These are phyloP conservation scores for Gymnoscopelus microlampas DNA, from an alignment of 2,797 vertebrate species.

Conservation along the genomic window DNA sequence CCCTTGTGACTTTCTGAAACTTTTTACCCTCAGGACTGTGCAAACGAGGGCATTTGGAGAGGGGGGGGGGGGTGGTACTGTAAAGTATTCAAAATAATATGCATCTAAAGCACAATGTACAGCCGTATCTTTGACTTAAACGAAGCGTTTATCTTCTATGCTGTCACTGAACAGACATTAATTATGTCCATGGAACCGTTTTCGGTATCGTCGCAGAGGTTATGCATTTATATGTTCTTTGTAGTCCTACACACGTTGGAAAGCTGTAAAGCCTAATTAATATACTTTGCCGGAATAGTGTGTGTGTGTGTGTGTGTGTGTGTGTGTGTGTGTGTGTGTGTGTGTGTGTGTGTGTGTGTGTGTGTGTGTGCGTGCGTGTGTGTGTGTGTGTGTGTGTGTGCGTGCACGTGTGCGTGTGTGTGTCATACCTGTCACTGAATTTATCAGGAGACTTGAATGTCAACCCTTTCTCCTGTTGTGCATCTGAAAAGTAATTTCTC, in stretches of 20 bases:
- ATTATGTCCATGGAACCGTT: slow-evolving; percentile 39
- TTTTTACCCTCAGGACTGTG: slow-evolving; percentile 29
- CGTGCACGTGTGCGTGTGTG: too few relatives aligned
- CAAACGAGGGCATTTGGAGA: slow-evolving; percentile 37
- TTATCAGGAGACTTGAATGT: too few relatives aligned
- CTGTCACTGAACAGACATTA: slow-evolving; percentile 20
- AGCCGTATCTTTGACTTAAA: slow-evolving; percentile 42
- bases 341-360: too few relatives aligned
- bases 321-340: too few relatives aligned
- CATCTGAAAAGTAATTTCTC: too few relatives aligned
- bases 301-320: too few relatives aligned
- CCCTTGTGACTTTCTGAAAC: slow-evolving; percentile 50
- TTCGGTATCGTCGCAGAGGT: slow-evolving; percentile 42
- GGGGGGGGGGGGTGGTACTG: slow-evolving; percentile 68
- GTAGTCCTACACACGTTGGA: slow-evolving; percentile 7
- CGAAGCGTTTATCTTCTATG: slow-evolving; percentile 43
- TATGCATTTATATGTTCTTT: slow-evolving; percentile 41
- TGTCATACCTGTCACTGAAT: too few relatives aligned
- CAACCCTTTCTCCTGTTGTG: too few relatives aligned
- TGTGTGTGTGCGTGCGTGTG: too few relatives aligned
- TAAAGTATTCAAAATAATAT: slow-evolving; percentile 81
- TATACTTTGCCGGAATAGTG: neutral
- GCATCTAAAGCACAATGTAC: slow-evolving; percentile 72
- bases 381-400: too few relatives aligned
- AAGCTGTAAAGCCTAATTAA: slow-evolving; percentile 18